These are phyloP conservation scores for Pheucticus melanocephalus DNA, from an alignment of 2,113 vertebrate species.

Conservation along the genomic window DNA sequence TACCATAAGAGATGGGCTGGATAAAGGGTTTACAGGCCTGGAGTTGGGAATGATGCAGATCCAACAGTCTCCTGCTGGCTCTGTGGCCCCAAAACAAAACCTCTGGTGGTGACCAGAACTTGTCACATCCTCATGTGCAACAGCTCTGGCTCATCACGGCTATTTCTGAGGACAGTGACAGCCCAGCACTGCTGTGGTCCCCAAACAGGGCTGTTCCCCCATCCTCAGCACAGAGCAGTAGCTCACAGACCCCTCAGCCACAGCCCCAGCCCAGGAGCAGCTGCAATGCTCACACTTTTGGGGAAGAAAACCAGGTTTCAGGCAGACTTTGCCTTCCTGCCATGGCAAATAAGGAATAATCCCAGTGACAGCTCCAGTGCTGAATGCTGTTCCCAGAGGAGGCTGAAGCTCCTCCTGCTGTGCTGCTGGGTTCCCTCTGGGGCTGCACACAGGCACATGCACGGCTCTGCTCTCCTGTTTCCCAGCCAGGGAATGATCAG, in stretches of 20 bases:
- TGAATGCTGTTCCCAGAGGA: not conserved
- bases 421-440: not conserved
- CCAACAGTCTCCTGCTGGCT: not conserved
- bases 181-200: not conserved
- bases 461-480: not conserved
- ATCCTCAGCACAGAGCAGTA: not conserved
- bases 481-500: not conserved
- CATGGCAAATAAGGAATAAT: not conserved
- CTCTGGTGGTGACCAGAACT: not conserved
- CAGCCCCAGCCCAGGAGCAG: not conserved
- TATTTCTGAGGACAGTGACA: not conserved
- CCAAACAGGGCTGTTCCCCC: not conserved
- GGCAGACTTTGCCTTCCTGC: not conserved
- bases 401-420: not conserved
- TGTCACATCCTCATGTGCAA: not conserved
- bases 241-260: not conserved
- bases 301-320: not conserved
- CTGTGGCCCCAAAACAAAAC: not conserved
- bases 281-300: not conserved
- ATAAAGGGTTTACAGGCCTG: not conserved
- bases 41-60: not conserved
- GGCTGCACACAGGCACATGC: not conserved
- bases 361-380: not conserved
- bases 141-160: not conserved
- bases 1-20: not conserved